These are phyloP conservation scores for Gastrophryne carolinensis DNA, from an alignment of 2,797 vertebrate species.

Conservation along the genomic window DNA sequence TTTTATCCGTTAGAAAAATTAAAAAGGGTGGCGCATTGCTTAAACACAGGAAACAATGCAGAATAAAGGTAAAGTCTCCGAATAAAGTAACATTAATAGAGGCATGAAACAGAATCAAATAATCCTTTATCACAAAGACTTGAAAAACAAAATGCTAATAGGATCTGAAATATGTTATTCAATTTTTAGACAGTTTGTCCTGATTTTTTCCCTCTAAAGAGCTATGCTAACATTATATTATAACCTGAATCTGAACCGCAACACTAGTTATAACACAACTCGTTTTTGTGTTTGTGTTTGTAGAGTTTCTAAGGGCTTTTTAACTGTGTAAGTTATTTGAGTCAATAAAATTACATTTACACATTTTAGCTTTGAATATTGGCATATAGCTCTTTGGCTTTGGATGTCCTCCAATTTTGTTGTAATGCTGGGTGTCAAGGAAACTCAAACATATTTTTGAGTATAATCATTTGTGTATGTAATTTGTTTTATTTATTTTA, in stretches of 20 bases:
- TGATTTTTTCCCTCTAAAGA: background rate
- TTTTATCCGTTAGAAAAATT: constrained; percentile 40
- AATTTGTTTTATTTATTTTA: too few species aligned
- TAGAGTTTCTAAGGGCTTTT: too few species aligned
- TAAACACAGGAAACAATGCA: constrained; percentile 14
- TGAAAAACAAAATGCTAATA: background rate
- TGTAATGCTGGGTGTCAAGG: too few species aligned
- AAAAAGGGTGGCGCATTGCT: constrained; percentile 16
- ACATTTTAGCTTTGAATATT: too few species aligned
- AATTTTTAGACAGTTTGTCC: background rate
- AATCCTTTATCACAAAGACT: constrained; percentile 7
- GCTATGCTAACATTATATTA: too few species aligned
- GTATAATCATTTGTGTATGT: too few species aligned
- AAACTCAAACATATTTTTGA: too few species aligned
- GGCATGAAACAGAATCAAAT: background rate
- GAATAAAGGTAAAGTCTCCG: background rate
- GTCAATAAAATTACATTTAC: too few species aligned
- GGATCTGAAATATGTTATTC: background rate
- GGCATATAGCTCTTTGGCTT: too few species aligned
- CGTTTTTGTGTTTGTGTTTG: background rate
- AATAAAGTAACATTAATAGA: background rate
- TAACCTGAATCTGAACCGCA: too few species aligned
- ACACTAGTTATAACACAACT: background rate
- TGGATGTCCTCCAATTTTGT: too few species aligned
- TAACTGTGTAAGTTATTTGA: too few species aligned